Percentiles rank a stretch among this genome's conserved stretches.
These are phyloP conservation scores for Drosophila siamana DNA, from an alignment of 2,888 invertebrate species.

Conservation along the genomic window DNA sequence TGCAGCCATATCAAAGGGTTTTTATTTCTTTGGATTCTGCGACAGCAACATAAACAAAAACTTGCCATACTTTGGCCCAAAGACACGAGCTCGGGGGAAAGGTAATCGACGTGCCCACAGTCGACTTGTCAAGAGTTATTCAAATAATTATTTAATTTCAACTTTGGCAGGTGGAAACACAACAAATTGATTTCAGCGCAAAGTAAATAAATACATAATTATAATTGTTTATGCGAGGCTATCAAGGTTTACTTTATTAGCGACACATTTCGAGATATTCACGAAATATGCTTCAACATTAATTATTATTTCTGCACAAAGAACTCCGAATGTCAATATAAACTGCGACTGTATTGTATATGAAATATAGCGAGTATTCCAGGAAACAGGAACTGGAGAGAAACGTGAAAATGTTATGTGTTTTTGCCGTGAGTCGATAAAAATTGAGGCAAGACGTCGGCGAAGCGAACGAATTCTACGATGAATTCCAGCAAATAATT, in stretches of 20 bases:
- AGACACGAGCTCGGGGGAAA: neutral
- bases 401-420: neutral
- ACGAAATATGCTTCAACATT: too few relatives aligned
- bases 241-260: neutral
- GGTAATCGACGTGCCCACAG: conserved; percentile 2
- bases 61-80: conserved; percentile 23
- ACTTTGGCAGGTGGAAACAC: neutral
- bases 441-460: neutral
- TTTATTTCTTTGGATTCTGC: conserved; percentile 26
- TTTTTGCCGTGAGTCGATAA: neutral
- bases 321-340: too few relatives aligned
- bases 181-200: neutral
- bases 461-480: conserved; percentile 19
- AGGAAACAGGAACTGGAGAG: neutral
- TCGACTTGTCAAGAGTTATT: neutral
- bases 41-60: conserved; percentile 42
- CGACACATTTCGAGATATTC: too few relatives aligned
- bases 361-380: too few relatives aligned
- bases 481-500: conserved; percentile 48
- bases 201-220: neutral
- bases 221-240: neutral
- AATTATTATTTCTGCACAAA: too few relatives aligned
- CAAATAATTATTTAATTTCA: conserved; percentile 6
- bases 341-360: too few relatives aligned
- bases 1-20: conserved; percentile 48